phyloP scores from a whole-genome alignment of 2,797 vertebrate genomes.

The Arctocebus calabarensis region DNA sequence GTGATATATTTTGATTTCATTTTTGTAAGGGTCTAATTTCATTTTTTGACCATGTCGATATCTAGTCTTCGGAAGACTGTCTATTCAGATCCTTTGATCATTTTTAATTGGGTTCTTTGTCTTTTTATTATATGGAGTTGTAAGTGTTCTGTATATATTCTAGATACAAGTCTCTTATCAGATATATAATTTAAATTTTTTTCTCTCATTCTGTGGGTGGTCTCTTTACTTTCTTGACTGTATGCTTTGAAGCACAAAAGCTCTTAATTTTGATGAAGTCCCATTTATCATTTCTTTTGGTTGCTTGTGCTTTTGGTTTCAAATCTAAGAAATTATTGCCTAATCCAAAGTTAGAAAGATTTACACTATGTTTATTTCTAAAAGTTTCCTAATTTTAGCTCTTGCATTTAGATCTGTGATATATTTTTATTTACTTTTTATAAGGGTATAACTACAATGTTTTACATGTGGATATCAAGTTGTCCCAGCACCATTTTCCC shows the following conservation, averaged over 20 bases:
- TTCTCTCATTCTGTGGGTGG: conserved; percentile 53
- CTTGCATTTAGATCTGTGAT: conserved; percentile 44
- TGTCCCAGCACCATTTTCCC: conserved; percentile 22
- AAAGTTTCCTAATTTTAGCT: conserved; percentile 27
- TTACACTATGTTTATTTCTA: conserved; percentile 52
- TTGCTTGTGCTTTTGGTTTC: conserved; percentile 57
- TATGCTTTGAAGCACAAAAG: conserved; percentile 57
- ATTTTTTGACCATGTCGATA: background rate
- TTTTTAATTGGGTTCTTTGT: conserved; percentile 57
- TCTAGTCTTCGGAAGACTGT: conserved; percentile 14
- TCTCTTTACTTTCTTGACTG: conserved; percentile 55
- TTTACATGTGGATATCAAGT: conserved; percentile 29
- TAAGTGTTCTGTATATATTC: conserved; percentile 53
- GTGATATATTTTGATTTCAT: too few species aligned
- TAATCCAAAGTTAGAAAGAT: conserved; percentile 59
- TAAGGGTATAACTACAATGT: conserved; percentile 36
- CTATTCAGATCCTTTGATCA: conserved; percentile 53
- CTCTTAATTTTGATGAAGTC: conserved; percentile 62
- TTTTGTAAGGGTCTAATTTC: too few species aligned
- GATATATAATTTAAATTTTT: conserved; percentile 47
- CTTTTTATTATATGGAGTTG: conserved; percentile 28
- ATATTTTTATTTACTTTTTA: conserved; percentile 56
- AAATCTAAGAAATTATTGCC: conserved; percentile 48
- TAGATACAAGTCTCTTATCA: conserved; percentile 61
- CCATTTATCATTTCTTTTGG: conserved; percentile 23